phyloP scores from a whole-genome alignment of 2,888 invertebrate genomes.

The Metacarcinus magister region DNA sequence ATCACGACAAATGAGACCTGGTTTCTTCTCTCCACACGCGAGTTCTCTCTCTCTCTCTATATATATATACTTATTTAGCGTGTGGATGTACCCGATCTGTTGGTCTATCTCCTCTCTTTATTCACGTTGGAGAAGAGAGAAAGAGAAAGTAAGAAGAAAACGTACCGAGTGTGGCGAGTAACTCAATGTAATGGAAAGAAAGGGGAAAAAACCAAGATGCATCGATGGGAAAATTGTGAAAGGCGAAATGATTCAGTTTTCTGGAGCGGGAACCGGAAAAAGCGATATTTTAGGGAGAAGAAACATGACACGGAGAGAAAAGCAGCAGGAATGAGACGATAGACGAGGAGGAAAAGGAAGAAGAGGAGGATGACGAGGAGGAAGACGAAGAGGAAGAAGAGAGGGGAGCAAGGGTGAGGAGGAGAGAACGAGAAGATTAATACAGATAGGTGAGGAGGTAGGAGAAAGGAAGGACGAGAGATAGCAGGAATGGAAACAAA shows the following conservation, averaged over 20 bases:
- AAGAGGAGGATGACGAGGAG: not conserved
- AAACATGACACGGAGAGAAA: not conserved
- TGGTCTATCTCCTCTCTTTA: not conserved
- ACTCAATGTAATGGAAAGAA: not conserved
- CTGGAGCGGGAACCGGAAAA: not conserved
- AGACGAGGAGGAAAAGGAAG: not conserved
- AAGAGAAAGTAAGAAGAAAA: not conserved
- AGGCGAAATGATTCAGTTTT: constrained; percentile 11
- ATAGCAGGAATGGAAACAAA: not conserved
- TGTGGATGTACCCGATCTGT: not conserved
- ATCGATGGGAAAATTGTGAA: not conserved
- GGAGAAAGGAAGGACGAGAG: not conserved
- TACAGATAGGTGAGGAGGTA: not conserved
- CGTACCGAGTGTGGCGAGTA: not conserved
- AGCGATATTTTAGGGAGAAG: not conserved
- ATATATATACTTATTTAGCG: not conserved
- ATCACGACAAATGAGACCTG: not conserved
- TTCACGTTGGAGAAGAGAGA: not conserved
- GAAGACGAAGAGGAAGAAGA: not conserved
- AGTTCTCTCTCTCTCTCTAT: no score
- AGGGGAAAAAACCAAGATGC: not conserved
- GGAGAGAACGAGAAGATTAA: not conserved
- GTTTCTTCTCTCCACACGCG: not conserved
- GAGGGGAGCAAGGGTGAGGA: not conserved
- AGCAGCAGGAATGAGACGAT: not conserved